Conservation (phyloP, 2,113 vertebrate species). For the Orthonyx spaldingii region DNA sequence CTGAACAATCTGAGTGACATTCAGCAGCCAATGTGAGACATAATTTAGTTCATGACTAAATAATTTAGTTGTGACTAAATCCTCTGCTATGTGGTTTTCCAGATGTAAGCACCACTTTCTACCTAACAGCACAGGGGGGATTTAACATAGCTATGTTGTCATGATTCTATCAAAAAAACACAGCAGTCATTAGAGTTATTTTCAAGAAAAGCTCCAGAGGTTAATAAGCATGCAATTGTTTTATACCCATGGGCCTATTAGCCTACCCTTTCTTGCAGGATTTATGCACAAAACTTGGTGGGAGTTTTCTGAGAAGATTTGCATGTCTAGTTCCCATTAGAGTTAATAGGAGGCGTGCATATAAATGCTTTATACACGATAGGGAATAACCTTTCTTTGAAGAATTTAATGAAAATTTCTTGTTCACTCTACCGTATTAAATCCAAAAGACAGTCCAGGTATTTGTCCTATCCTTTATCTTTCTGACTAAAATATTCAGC, state of each 20-base stretch:
- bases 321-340: not conserved
- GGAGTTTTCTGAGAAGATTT: slow-evolving; percentile 13
- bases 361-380: not conserved
- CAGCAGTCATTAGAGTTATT: not conserved
- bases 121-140: not conserved
- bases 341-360: not conserved
- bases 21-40: not conserved
- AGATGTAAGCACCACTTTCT: not conserved
- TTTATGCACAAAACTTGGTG: not conserved
- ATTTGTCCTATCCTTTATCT: not conserved
- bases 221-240: slow-evolving; percentile 14
- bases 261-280: not conserved
- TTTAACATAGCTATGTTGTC: not conserved
- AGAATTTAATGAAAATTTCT: not conserved
- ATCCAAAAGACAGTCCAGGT: not conserved
- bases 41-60: not conserved
- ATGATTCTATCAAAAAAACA: not conserved
- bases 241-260: not conserved
- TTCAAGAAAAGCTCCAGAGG: not conserved
- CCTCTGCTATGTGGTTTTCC: not conserved
- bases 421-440: not conserved
- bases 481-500: not conserved
- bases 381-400: slow-evolving; percentile 29
- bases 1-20: not conserved
- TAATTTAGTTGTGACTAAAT: not conserved